A percentile compares a stretch with the other conserved stretches of the same genome.
Evolutionary conservation across 2,888 invertebrate genomes (phyloP).

Genomic region (Erynnis tages): DNA sequence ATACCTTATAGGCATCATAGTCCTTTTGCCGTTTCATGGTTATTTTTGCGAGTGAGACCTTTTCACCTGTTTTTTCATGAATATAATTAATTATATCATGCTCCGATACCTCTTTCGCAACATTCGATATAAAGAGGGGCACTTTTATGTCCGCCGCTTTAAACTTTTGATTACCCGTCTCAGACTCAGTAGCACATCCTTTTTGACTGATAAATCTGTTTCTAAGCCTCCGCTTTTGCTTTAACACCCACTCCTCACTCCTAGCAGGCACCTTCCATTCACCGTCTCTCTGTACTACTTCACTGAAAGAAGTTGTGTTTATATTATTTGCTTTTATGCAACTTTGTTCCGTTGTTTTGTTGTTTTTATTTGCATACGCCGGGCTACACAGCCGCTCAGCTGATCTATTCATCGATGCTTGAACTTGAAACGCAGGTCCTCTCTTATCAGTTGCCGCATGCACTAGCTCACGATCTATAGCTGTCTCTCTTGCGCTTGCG

Average conservation of each 20-base stretch:
- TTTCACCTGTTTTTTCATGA: conserved; percentile 17
- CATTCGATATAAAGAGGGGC: conserved; percentile 29
- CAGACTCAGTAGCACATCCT: conserved; percentile 2
- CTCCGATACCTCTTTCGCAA: conserved; percentile 18
- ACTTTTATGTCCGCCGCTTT: conserved; percentile 28
- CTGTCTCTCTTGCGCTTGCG: background rate
- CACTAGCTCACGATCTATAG: background rate
- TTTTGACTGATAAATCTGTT: conserved; percentile 8
- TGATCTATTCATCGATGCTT: background rate
- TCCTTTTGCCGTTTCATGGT: conserved; percentile 21
- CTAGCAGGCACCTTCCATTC: conserved; percentile 7
- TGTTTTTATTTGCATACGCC: background rate
- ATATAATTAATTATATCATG: conserved; percentile 30
- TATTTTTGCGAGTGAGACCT: conserved; percentile 26
- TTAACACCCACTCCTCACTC: conserved; percentile 1
- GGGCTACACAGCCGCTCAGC: background rate
- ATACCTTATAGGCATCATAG: conserved; percentile 29
- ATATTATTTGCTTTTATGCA: background rate
- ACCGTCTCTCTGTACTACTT: background rate
- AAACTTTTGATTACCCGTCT: conserved; percentile 3
- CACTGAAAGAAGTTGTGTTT: background rate
- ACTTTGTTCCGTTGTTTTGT: background rate
- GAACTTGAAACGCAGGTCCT: background rate
- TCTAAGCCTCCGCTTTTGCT: background rate
- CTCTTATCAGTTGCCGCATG: background rate